phyloP scores from a whole-genome alignment of 2,113 vertebrate species.

The Patagioenas fasciata region DNA sequence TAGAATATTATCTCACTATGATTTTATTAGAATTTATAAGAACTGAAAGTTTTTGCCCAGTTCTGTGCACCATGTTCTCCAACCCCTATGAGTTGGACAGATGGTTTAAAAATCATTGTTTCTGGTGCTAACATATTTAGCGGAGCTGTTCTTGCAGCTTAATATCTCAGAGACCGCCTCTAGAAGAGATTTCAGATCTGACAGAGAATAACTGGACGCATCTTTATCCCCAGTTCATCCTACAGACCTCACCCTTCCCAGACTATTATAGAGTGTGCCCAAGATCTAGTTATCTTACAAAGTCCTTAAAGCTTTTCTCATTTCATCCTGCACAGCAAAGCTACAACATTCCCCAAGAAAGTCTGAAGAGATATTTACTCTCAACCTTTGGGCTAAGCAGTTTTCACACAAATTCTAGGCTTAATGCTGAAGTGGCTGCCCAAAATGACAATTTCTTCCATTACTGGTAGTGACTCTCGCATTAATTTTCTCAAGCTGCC shows the following conservation, averaged over 20 bases:
- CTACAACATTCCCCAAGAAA: not conserved
- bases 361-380: not conserved
- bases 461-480: not conserved
- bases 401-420: not conserved
- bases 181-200: not conserved
- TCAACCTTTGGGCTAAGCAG: not conserved
- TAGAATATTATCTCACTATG: not conserved
- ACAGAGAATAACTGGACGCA: not conserved
- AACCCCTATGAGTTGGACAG: not conserved
- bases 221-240: not conserved
- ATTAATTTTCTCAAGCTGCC: not conserved
- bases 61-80: not conserved
- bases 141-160: not conserved
- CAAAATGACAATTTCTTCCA: not conserved
- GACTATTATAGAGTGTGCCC: not conserved
- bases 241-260: not conserved
- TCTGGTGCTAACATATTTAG: not conserved
- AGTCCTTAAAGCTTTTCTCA: not conserved
- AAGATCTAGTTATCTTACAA: not conserved
- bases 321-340: not conserved
- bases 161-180: not conserved
- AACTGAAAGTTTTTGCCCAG: not conserved
- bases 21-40: not conserved
- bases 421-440: not conserved
- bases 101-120: slow-evolving; percentile 13